These are phyloP conservation scores for Loripinus fragilis DNA, from an alignment of 2,888 invertebrate species.

Conservation along the genomic window DNA sequence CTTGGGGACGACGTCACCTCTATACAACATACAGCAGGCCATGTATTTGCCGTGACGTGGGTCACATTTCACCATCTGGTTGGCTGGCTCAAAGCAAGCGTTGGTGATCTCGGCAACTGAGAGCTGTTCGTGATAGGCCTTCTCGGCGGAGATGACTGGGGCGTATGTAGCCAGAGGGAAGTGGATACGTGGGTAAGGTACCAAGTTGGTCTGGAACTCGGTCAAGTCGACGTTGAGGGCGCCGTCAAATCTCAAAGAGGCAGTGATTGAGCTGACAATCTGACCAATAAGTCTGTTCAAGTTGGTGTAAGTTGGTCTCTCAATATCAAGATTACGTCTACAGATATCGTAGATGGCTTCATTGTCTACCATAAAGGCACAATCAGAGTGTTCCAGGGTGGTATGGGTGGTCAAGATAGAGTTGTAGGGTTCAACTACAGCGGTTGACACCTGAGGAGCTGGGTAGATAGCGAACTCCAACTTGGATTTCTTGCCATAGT, in stretches of 20 bases:
- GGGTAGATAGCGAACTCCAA: no score
- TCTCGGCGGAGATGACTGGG: constrained; percentile 96
- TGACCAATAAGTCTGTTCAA: constrained; percentile 94
- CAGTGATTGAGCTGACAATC: constrained; percentile 48
- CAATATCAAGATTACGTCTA: constrained; percentile 92
- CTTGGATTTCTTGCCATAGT: no score
- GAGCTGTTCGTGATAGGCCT: constrained; percentile 94
- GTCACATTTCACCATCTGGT: constrained; percentile 82
- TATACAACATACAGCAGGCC: constrained; percentile 84
- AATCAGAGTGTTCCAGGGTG: constrained; percentile 79
- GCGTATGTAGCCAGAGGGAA: constrained; percentile 94
- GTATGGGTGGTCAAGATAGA: constrained; percentile 79
- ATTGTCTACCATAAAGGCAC: constrained; percentile 63
- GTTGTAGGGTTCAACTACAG: constrained; percentile 81
- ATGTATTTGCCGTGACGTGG: constrained; percentile 84
- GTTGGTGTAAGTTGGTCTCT: constrained; percentile 93
- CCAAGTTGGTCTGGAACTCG: constrained; percentile 85
- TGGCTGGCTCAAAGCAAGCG: constrained; percentile 77
- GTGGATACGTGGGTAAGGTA: constrained; percentile 87
- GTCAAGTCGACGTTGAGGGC: constrained; percentile 85
- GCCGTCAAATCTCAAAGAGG: constrained; percentile 87
- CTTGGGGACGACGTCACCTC: constrained; percentile 82
- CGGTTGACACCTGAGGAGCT: no score
- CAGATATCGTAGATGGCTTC: constrained; percentile 89
- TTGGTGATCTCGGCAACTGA: constrained; percentile 78